Evolutionary conservation across 2,113 vertebrate species (phyloP), one percentile per base, ranked within the genome.

Genomic region (Sceloporus undulatus): DNA sequence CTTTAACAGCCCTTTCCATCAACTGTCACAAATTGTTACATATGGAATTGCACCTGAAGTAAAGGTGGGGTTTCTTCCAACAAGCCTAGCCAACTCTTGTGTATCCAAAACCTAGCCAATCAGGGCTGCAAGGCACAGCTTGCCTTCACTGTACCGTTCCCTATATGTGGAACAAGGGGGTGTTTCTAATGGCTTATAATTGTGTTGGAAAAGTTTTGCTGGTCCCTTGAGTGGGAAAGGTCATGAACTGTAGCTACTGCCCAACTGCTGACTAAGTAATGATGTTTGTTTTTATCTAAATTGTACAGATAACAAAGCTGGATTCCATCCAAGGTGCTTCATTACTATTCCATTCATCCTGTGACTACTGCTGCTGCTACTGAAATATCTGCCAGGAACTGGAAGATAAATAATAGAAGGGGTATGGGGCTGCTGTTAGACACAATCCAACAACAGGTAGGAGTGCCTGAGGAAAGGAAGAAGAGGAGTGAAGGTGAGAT

Each of bases 261-360:
- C 77, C 85, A 80, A 79, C 77, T 80, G 78, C 85, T 85, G 73
- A 85, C 73, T 87, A 87, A 87, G 65, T 87, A 86, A 87, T 87
- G 85, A 86, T 86, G 52, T 87, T 80, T 79, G 77, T 87, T 87
- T 87, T 87, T 59, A 87, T 87, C 77, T 73, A 87, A 87, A 87
- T 87, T 87, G 77, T 80, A 56, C 42, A 79, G 66, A 79, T 86
- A 86, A 86, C 42, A 73, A 73, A 80, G n/a, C 85, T 87, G 66
- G 85, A 80, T 59, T 7, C 48, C 66, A 54, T 79, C 65, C 77
- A 87, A 85, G 77, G 29, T 48, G 71, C 52, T 80, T 87, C 85
- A 87, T 80, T 87, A 80, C n/a, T 73, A 87, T 87, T 81, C 78
- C 78, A 81, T 87, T 81, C 68, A 74, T 75, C 13, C 13, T 42